A percentile compares a stretch with the other conserved stretches of the same genome.
Evolutionary conservation across 53 echinoderm and acorn worm genomes (phyloP).

Genomic region (Holothuria leucospilota): DNA sequence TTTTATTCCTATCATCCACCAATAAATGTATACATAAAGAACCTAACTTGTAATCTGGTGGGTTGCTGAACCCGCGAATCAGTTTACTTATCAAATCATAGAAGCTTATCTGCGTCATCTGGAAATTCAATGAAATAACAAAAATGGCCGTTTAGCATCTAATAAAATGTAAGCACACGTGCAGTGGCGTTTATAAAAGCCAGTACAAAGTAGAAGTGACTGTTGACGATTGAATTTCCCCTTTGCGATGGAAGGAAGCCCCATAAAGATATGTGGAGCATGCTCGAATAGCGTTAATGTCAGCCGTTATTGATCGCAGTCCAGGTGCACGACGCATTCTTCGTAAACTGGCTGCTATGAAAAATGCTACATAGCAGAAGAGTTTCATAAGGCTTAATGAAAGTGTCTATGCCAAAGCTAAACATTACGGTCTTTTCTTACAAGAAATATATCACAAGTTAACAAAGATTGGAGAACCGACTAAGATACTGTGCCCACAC

Average conservation of each 20-base stretch:
- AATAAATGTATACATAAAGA: too few species aligned
- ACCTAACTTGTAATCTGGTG: too few species aligned
- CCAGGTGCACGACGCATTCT: slow-evolving; percentile 47
- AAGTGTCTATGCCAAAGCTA: too few species aligned
- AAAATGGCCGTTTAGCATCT: slow-evolving; percentile 26
- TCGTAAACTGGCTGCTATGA: neutral
- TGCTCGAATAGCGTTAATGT: slow-evolving; percentile 37
- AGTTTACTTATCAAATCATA: too few species aligned
- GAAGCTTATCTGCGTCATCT: slow-evolving; percentile 5
- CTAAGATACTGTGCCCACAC: too few species aligned
- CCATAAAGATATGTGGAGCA: slow-evolving; percentile 40
- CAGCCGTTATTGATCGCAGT: slow-evolving; percentile 39
- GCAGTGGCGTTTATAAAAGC: slow-evolving; percentile 41
- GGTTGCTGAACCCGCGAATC: too few species aligned
- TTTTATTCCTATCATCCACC: too few species aligned
- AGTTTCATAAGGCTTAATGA: too few species aligned
- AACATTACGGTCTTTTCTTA: too few species aligned
- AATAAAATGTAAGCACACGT: slow-evolving; percentile 5
- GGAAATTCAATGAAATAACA: slow-evolving; percentile 24
- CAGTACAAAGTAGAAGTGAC: slow-evolving; percentile 26
- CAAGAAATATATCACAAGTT: too few species aligned
- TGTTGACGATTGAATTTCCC: slow-evolving; percentile 37
- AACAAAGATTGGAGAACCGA: too few species aligned
- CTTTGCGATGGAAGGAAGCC: slow-evolving; percentile 29
- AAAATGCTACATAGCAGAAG: neutral